Evolutionary conservation across 2,797 vertebrate genomes (phyloP).

Genomic region (Rhadinocentrus ornatus): DNA sequence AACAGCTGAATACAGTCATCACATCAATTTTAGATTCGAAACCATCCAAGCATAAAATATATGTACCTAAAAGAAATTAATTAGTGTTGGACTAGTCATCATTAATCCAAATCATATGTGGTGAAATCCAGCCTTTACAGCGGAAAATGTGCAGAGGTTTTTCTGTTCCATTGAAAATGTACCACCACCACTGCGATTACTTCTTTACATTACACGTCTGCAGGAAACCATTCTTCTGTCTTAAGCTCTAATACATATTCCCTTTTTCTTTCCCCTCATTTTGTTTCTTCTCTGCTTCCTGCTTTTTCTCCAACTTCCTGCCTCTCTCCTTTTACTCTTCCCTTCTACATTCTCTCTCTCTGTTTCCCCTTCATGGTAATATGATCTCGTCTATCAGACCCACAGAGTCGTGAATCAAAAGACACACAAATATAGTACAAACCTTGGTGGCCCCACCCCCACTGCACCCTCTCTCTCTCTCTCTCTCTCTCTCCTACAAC

Average conservation of each 20-base stretch:
- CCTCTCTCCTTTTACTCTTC: slow-evolving; percentile 25
- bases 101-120: neutral
- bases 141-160: neutral
- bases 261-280: slow-evolving; percentile 26
- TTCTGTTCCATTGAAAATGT: slow-evolving; percentile 20
- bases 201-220: slow-evolving; percentile 49
- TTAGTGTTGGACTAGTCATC: slow-evolving; percentile 12
- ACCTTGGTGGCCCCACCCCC: slow-evolving; percentile 77
- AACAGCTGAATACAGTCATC: slow-evolving; percentile 16
- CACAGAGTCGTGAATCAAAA: slow-evolving; percentile 79
- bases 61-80: neutral
- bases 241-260: slow-evolving; percentile 6
- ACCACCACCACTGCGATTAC: slow-evolving; percentile 15
- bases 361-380: slow-evolving; percentile 61
- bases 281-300: slow-evolving; percentile 34
- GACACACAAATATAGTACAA: slow-evolving; percentile 81
- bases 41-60: slow-evolving; percentile 12
- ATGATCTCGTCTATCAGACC: slow-evolving; percentile 75
- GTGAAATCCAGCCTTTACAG: slow-evolving; percentile 4
- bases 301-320: slow-evolving; percentile 40
- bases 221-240: neutral
- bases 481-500: slow-evolving; percentile 32
- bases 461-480: slow-evolving; percentile 36
- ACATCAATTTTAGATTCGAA: slow-evolving; percentile 9
- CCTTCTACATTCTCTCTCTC: slow-evolving; percentile 16